Base-by-base conservation (phyloP, 92 coral and sea anemone species). In the Diadumene lineata region DNA sequence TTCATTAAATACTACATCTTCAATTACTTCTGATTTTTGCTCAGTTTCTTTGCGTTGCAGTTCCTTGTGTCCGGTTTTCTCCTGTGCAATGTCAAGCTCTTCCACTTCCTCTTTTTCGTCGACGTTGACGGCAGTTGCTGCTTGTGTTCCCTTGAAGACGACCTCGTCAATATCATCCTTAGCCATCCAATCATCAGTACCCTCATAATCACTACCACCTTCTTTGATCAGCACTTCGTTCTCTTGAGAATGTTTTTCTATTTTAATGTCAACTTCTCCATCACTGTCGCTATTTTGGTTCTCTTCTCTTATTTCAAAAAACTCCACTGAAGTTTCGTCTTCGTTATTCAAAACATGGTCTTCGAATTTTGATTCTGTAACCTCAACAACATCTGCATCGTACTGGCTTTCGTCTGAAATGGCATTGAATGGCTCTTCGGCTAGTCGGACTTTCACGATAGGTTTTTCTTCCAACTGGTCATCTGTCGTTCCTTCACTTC, bases 131-230 rank as follows among this genome's bases (percentile, higher is more conserved):
- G 13, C 13, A 1, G 33, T 72, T 18, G 31, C 16, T 24, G 11
- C n/a, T 31, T 50, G 19, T 32, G 67, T 65, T 1, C 82, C 82
- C 44, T 31, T 58, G 50, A 55, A 78, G 22, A 78, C 68, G 1
- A 68, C 75, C 57, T 78, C 82, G 13, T 68, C 68, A 16, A 13
- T 58, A 33, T 78, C 82, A 53, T 78, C 82, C 34, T 69, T 78
- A 25, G 82, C 82, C 82, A 78, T 78, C 82, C 70, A 78, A 25
- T 78, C 82, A 23, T 44, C 74, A 18, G 81, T 64, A 16, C 53
- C 70, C 11, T 78, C 75, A 11, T 77, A 73, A 34, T 78, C 82
- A 1, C 72, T 66, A 4, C 38, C 72, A 1, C 53, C 82, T 7
- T 78, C 69, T 6, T n/a, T 64, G 1, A 78, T 56, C 3, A 78